Evolutionary conservation across 2,888 invertebrate species (phyloP).

Genomic region (Dryocosmus kuriphilus): DNA sequence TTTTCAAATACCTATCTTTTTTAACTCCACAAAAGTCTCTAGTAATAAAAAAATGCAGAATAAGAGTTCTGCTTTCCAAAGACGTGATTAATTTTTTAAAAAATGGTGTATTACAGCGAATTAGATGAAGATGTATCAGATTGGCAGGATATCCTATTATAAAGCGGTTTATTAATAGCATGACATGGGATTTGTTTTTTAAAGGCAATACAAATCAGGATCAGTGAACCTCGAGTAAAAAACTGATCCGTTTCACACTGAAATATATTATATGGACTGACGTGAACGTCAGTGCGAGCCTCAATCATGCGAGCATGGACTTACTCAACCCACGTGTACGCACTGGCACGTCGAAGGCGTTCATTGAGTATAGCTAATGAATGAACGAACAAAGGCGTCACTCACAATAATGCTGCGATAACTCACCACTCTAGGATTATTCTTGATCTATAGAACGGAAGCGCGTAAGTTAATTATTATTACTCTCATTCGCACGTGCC

Average conservation of each 20-base stretch:
- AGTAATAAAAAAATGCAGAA: too few relatives aligned
- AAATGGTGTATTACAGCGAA: neutral
- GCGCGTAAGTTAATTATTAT: slow-evolving; percentile 20
- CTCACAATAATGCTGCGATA: slow-evolving; percentile 48
- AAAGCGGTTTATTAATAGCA: neutral
- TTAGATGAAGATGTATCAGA: neutral
- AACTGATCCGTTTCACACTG: slow-evolving; percentile 31
- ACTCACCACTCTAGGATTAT: slow-evolving; percentile 14
- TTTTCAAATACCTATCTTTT: neutral
- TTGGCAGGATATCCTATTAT: neutral
- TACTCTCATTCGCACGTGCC: slow-evolving; percentile 22
- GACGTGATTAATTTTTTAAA: neutral
- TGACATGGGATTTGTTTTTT: neutral
- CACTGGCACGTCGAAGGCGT: slow-evolving; percentile 49
- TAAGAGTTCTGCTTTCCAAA: too few relatives aligned
- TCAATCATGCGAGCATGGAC: slow-evolving; percentile 22
- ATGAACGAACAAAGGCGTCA: slow-evolving; percentile 57
- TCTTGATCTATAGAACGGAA: slow-evolving; percentile 17
- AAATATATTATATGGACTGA: slow-evolving; percentile 35
- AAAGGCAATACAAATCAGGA: slow-evolving; percentile 20
- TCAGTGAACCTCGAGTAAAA: slow-evolving; percentile 21
- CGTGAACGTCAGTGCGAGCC: slow-evolving; percentile 31
- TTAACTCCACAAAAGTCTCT: too few relatives aligned
- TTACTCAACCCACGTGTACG: slow-evolving; percentile 39
- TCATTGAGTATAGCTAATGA: slow-evolving; percentile 61